Conservation (phyloP, 2,113 vertebrate species). For the Amphilophus citrinellus region DNA sequence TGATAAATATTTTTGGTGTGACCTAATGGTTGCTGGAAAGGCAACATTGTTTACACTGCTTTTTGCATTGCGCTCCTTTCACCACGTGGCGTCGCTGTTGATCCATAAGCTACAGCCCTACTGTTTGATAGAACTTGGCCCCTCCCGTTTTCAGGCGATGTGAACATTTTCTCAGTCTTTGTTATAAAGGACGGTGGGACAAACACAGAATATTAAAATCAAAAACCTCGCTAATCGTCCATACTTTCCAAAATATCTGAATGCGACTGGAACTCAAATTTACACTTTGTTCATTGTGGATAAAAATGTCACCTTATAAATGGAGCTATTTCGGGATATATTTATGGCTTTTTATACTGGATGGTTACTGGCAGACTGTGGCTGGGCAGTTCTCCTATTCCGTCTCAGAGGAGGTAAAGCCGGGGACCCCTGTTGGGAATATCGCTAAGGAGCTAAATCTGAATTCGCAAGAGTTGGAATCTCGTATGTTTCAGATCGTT, state of each 20-base stretch:
- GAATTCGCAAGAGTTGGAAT: constrained; percentile 65
- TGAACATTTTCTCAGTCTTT: constrained; percentile 63
- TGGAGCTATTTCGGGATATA: constrained; percentile 42
- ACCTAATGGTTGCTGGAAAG: background rate
- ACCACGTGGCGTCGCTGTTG: constrained; percentile 73
- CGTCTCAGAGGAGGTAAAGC: constrained; percentile 75
- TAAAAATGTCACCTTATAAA: constrained; percentile 49
- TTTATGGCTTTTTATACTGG: constrained; percentile 52
- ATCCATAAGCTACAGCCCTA: constrained; percentile 51
- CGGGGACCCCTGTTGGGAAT: constrained; percentile 74
- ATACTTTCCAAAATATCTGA: background rate
- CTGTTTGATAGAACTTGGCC: constrained; percentile 27
- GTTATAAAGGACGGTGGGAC: constrained; percentile 54
- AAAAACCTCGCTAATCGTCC: background rate
- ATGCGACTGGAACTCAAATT: background rate
- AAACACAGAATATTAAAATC: background rate
- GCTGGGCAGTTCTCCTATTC: constrained; percentile 75
- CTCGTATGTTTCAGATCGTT: constrained; percentile 74
- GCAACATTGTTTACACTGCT: background rate
- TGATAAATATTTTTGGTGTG: background rate
- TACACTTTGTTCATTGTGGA: background rate
- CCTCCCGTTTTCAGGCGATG: constrained; percentile 61
- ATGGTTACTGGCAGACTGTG: constrained; percentile 47
- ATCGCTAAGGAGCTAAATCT: constrained; percentile 76
- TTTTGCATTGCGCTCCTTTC: background rate